Conservation (phyloP, 2,888 invertebrate genomes). For the Nemurella pictetii region DNA sequence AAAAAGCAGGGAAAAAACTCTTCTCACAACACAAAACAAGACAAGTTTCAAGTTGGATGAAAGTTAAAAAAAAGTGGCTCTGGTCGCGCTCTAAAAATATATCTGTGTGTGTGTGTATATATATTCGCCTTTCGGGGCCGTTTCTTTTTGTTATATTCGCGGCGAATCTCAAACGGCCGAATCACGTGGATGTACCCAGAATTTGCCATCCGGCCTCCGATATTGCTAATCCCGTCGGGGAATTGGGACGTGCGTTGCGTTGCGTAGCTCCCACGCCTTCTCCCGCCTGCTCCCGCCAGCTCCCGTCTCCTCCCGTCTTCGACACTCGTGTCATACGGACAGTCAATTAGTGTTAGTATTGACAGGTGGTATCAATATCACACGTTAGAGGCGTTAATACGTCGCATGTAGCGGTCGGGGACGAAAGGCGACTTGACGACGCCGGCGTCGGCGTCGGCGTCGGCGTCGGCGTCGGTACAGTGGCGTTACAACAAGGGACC, state of each 20-base stretch:
- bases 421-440: neutral
- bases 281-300: neutral
- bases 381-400: neutral
- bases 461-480: neutral
- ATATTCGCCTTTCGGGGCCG: too few species aligned
- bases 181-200: neutral
- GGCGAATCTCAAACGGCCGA: neutral
- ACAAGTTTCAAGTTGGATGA: neutral
- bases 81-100: neutral
- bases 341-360: neutral
- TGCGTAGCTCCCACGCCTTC: too few species aligned
- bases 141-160: neutral
- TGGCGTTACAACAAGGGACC: neutral
- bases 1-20: neutral
- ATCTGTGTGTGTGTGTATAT: too few species aligned
- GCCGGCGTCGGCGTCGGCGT: neutral
- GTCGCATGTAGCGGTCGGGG: neutral
- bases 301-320: neutral
- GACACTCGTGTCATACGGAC: neutral
- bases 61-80: neutral
- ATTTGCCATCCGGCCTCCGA: neutral
- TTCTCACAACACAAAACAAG: neutral
- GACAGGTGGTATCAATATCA: neutral
- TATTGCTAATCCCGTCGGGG: neutral
- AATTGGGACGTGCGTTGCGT: too few species aligned